These are phyloP conservation scores for Eupeodes corollae DNA, from an alignment of 1,140 invertebrate genomes.

Conservation along the genomic window DNA sequence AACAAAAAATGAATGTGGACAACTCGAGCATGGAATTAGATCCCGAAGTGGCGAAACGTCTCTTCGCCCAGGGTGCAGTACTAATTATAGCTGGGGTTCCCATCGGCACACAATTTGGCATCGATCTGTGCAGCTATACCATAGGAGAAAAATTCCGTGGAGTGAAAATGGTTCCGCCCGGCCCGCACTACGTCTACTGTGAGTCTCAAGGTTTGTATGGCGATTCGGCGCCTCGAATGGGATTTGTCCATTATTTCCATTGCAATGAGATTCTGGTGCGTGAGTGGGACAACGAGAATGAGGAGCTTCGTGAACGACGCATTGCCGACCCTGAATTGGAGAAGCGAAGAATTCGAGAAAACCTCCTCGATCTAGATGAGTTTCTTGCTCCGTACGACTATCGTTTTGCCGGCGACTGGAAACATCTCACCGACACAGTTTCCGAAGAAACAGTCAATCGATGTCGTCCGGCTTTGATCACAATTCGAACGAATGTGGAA, in stretches of 20 bases:
- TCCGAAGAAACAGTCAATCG: constrained; percentile 42
- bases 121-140: constrained; percentile 89
- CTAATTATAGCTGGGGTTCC: constrained; percentile 78
- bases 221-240: constrained; percentile 52
- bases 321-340: constrained; percentile 36
- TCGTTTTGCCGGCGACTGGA: constrained; percentile 79
- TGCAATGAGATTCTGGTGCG: constrained; percentile 73
- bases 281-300: constrained; percentile 66
- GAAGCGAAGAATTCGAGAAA: constrained; percentile 52
- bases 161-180: constrained; percentile 97
- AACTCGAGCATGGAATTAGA: constrained; percentile 51
- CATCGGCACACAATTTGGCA: constrained; percentile 83
- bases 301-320: constrained; percentile 52
- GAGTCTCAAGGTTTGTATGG: constrained; percentile 43
- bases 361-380: constrained; percentile 65
- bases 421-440: constrained; percentile 64
- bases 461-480: constrained; percentile 50
- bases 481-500: constrained; percentile 59
- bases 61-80: constrained; percentile 73
- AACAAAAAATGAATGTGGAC: constrained; percentile 22
- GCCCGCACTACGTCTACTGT: constrained; percentile 89
- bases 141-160: constrained; percentile 88
- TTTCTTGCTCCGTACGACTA: constrained; percentile 86
- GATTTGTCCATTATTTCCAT: constrained; percentile 83
- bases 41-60: constrained; percentile 58